phyloP scores from a whole-genome alignment of 2,113 vertebrate genomes.

The Pan troglodytes region DNA sequence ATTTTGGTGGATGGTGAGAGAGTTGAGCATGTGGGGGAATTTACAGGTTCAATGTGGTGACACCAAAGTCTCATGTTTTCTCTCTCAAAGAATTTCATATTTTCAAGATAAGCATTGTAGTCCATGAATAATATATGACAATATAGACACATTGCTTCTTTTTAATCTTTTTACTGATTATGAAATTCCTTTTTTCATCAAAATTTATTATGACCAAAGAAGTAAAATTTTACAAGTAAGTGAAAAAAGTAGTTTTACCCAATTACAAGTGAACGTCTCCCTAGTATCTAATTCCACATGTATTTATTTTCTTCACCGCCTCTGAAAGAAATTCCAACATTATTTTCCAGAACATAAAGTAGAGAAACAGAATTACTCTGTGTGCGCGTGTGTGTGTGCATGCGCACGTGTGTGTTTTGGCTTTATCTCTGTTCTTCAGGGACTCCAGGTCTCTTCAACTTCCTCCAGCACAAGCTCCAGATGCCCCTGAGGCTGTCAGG shows the following conservation, averaged over 20 bases:
- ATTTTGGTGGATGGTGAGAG: slow-evolving; percentile 40
- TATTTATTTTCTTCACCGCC: neutral
- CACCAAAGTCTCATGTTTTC: neutral
- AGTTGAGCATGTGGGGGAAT: neutral
- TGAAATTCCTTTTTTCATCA: neutral
- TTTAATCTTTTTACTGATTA: neutral
- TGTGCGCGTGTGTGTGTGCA: too few species aligned
- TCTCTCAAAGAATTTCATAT: neutral
- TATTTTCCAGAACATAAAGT: neutral
- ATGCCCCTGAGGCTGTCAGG: rapidly evolving
- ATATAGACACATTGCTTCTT: neutral
- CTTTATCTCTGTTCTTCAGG: rapidly evolving
- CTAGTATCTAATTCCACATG: neutral
- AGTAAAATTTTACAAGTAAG: neutral
- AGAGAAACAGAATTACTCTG: neutral
- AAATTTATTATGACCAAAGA: neutral
- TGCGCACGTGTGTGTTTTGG: too few species aligned
- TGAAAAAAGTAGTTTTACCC: neutral
- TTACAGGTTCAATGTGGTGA: neutral
- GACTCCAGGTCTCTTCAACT: rapidly evolving
- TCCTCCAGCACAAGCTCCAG: too few species aligned
- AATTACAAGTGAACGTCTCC: neutral
- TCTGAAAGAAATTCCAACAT: neutral
- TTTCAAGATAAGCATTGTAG: neutral
- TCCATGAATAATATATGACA: neutral